These are phyloP conservation scores for Ictalurus punctatus DNA, from an alignment of 2,113 vertebrate species.

Conservation along the genomic window DNA sequence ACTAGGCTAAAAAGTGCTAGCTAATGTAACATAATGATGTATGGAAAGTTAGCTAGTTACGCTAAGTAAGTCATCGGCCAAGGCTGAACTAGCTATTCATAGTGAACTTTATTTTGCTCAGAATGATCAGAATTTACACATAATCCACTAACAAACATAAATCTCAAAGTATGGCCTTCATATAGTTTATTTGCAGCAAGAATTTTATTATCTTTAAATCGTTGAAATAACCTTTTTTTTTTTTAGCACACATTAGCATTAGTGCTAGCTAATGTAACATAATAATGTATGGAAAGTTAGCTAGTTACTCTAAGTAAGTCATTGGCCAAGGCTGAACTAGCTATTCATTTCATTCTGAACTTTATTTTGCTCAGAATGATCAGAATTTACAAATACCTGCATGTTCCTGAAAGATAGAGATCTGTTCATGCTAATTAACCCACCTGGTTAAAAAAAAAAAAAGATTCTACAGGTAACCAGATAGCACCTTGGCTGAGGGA, in stretches of 20 bases:
- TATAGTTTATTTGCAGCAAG: slow-evolving; percentile 16
- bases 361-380: neutral
- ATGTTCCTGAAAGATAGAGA: neutral
- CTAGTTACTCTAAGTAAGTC: too few relatives aligned
- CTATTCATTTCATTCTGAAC: too few relatives aligned
- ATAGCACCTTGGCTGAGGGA: neutral
- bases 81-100: neutral
- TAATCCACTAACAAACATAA: slow-evolving; percentile 21
- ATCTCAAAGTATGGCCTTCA: neutral
- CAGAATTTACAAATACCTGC: neutral
- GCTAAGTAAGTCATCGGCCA: neutral
- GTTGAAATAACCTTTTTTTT: neutral
- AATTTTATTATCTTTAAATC: neutral
- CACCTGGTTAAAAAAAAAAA: neutral
- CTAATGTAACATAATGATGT: neutral
- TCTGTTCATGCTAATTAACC: neutral
- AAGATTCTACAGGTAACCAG: neutral
- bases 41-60: neutral
- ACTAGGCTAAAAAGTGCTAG: neutral
- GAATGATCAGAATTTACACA: neutral
- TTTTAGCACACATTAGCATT: too few relatives aligned
- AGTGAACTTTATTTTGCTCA: neutral
- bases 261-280: too few relatives aligned
- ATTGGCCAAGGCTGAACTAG: too few relatives aligned
- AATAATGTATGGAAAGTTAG: too few relatives aligned